Base-by-base conservation (phyloP, 2,888 invertebrate species). In the Mamestra brassicae region DNA sequence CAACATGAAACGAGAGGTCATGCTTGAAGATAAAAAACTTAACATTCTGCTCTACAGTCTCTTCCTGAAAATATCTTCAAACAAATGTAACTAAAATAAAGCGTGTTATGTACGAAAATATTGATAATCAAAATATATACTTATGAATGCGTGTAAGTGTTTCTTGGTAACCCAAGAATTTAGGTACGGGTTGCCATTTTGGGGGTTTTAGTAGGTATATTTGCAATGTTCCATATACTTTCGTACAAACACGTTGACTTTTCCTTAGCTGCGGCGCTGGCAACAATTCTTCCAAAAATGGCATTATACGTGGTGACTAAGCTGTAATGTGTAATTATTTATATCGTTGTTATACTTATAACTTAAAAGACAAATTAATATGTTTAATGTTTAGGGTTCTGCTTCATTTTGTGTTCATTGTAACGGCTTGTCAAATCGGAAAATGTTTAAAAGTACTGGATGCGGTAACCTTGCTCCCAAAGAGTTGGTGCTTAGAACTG, bases 281-380 rank as follows among this genome's bases (percentile, higher is more conserved):
- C 67, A 64, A 58, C 61, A 64, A 42, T 58, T 73, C 73, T 75
- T 83, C 77, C 82, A 71, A 66, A 60, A 67, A 69, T 58, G 58
- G 52, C 76, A 73, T 76, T 73, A 57, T 72, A 58, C 64, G 54
- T 72, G 69, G 52, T 76, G 68, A 76, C 52, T 71, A 69, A 65
- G 60, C 71, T 70, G 60, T 83, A 75, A 67, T 74, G 62, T 80
- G 71, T 77, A 72, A 72, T 74, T 84, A 73, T 83, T 76, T 83
- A 84, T 69, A 77, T 78, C 55, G 75, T 79, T 86, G 77, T 79
- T 81, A 84, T 60, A 42, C 42, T 42, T 42, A 47, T 81, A 71
- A 71, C 55, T 55, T 66, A 74, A 68, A 86, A 78, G 63, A 77
- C 78, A 84, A 81, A 57, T 71, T 68, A 68, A 68, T 67, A 81